Percentiles rank a stretch among this genome's conserved stretches.
These are phyloP conservation scores for Lophotis ruficrista DNA, from an alignment of 2,113 vertebrate genomes.

Conservation along the genomic window DNA sequence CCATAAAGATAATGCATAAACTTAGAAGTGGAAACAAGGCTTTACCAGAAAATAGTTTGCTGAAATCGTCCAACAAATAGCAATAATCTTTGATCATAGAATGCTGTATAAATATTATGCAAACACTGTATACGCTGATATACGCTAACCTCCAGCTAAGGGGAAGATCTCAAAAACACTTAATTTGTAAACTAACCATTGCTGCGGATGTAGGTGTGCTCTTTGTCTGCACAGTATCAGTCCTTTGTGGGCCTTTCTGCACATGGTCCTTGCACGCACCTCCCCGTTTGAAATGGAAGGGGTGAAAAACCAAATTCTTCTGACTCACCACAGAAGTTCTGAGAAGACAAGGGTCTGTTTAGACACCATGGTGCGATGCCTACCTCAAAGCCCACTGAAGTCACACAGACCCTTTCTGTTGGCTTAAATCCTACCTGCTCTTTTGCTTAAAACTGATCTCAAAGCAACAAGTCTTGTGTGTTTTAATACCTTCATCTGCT, in stretches of 20 bases:
- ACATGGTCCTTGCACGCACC: accelerated
- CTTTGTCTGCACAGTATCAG: not conserved
- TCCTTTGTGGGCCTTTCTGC: not conserved
- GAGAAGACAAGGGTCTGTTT: not conserved
- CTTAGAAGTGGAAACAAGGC: not conserved
- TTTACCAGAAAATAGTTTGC: not conserved
- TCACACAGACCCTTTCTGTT: not conserved
- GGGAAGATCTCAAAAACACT: not conserved
- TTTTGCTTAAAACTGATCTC: not conserved
- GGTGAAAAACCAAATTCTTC: not conserved
- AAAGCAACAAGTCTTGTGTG: not conserved
- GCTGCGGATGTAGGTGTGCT: accelerated
- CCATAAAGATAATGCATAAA: not conserved
- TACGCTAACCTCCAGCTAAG: not conserved
- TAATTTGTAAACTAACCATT: not conserved
- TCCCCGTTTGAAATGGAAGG: not conserved
- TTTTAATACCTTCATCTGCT: not conserved
- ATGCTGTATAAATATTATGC: not conserved
- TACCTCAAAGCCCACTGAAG: not conserved
- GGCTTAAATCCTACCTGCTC: not conserved
- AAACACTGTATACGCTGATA: not conserved
- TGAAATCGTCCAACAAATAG: not conserved
- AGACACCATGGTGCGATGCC: accelerated
- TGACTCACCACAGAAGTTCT: not conserved
- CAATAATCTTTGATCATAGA: not conserved